Base-by-base conservation (phyloP, 2,797 vertebrate species). In the Cossypha polioptera region DNA sequence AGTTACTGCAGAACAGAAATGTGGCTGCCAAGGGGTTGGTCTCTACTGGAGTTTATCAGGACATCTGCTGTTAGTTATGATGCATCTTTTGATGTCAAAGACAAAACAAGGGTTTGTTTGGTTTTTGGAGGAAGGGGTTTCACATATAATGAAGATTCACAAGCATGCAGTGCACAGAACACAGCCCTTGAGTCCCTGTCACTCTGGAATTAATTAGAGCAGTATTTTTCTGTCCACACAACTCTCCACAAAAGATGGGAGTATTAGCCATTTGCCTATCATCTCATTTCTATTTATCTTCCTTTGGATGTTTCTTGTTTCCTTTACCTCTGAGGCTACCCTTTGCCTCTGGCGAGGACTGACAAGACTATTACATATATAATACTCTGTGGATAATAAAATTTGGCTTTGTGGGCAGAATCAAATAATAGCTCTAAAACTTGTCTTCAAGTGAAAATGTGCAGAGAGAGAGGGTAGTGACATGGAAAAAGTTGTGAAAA, bases 401-500 rank as follows among this genome's bases (percentile, higher is more conserved):
- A 94, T 77, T 50, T 86, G 68, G 24, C 57, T 94, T 95, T 94
- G 78, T 86, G 87, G 75, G 19, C 38, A 91, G 72, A 90, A 89
- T 95, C 59, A 89, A 89, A 89, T 82, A 93, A 89, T 76, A 83
- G 77, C 73, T 91, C 72, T 92, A 69, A 86, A 92, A 91, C 61
- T 90, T 92, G 67, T 94, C 89, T 93, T 85, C 57, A 95, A 94
- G 78, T 94, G 84, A 88, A 94, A 91, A 92, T 88, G 57, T 91
- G 89, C 65, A 88, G 87, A 92, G 45, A 42, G 68, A 92, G 78
- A 89, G 65, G 25, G 53, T 79, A 95, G 72, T 80, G 89, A 90
- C 89, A 83, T 80, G 85, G 87, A 94, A 96, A 80, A 94, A 94
- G 72, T 83, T 90, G 85, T 87, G 89, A 90, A 94, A 94, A 86